Conservation (phyloP, 2,113 vertebrate species). For the Hydrolagus affinis region DNA sequence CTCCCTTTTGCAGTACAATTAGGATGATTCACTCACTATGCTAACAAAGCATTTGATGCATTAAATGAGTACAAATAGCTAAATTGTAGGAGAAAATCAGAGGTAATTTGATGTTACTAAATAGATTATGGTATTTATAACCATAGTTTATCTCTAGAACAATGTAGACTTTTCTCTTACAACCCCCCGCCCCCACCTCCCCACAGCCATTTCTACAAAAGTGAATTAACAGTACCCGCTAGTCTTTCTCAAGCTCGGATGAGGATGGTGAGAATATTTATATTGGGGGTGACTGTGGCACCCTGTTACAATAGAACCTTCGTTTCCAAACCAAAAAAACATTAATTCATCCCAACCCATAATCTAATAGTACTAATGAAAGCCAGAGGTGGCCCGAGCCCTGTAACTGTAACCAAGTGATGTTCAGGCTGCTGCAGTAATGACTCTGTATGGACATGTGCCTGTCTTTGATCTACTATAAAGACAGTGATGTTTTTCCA, state of each 20-base stretch:
- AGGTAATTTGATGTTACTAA: not conserved
- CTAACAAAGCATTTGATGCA: conserved; percentile 23
- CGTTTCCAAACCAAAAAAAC: conserved; percentile 17
- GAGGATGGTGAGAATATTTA: not conserved
- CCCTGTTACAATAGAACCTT: not conserved
- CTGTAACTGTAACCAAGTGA: conserved; percentile 28
- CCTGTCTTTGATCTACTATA: conserved; percentile 6
- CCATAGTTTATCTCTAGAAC: not conserved
- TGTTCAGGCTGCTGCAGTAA: not conserved
- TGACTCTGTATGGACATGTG: not conserved
- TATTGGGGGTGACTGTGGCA: conserved; percentile 16
- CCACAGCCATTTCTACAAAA: conserved; percentile 13
- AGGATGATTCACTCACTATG: too few species aligned
- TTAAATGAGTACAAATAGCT: not conserved
- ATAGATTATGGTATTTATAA: not conserved
- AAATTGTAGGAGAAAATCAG: conserved; percentile 14
- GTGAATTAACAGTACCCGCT: not conserved
- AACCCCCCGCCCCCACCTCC: not conserved
- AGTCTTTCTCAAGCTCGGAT: not conserved
- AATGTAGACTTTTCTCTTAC: not conserved
- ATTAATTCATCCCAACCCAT: conserved; percentile 25
- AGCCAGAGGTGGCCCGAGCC: not conserved
- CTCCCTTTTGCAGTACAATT: too few species aligned
- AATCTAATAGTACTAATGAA: conserved; percentile 17
- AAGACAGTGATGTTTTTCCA: not conserved